phyloP scores from a whole-genome alignment of 2,113 vertebrate genomes.

The Lontra canadensis region DNA sequence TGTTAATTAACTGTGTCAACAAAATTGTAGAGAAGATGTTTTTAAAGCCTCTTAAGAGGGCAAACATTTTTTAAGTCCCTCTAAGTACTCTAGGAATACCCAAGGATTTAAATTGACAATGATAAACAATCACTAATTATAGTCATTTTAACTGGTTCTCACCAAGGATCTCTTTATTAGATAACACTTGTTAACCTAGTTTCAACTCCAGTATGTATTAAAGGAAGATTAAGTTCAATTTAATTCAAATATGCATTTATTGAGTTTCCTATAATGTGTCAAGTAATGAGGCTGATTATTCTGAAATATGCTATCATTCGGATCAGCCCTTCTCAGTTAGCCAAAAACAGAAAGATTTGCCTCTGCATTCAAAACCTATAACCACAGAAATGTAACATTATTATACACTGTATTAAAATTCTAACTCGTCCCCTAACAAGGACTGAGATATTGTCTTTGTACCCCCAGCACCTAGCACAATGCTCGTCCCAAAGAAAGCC shows the following conservation, averaged over 20 bases:
- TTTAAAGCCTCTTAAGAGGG: conserved; percentile 62
- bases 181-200: conserved; percentile 48
- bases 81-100: conserved; percentile 49
- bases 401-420: neutral
- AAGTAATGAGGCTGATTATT: neutral
- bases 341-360: neutral
- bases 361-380: neutral
- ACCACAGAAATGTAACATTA: neutral
- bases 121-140: conserved; percentile 65
- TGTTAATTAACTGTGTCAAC: conserved; percentile 67
- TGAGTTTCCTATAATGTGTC: neutral
- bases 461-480: neutral
- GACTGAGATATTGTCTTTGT: neutral
- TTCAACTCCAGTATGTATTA: neutral
- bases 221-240: conserved; percentile 49
- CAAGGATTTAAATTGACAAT: conserved; percentile 49
- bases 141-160: conserved; percentile 48
- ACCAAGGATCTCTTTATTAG: conserved; percentile 44
- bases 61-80: conserved; percentile 60
- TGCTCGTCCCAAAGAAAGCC: neutral
- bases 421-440: neutral
- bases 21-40: conserved; percentile 18
- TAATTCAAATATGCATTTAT: conserved; percentile 3
- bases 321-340: neutral
- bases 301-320: neutral